phyloP scores from a whole-genome alignment of 2,888 invertebrate species.

The Drosophila pullipes region DNA sequence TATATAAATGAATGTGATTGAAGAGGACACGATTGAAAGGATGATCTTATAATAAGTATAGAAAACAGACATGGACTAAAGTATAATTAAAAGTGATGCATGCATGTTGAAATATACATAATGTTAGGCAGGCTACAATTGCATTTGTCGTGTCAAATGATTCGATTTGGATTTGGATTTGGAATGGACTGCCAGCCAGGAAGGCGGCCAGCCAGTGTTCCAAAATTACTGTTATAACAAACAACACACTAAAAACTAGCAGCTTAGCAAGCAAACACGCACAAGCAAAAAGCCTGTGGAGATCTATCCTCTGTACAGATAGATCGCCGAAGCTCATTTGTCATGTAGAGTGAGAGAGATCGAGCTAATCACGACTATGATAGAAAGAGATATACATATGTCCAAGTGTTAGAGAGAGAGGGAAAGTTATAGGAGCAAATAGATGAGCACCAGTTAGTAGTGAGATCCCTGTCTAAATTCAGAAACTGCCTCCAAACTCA shows the following conservation, averaged over 20 bases:
- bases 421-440: conserved; percentile 17
- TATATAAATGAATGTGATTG: not conserved
- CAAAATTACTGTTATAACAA: conserved; percentile 28
- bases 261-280: conserved; percentile 48
- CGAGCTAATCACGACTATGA: conserved; percentile 9
- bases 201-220: conserved; percentile 22
- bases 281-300: conserved; percentile 39
- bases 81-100: conserved; percentile 12
- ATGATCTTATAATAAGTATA: conserved; percentile 15
- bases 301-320: not conserved
- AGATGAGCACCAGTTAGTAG: conserved; percentile 30
- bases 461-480: conserved; percentile 16
- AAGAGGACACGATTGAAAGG: not conserved
- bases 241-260: conserved; percentile 54
- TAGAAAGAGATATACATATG: conserved; percentile 3
- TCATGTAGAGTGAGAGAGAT: not conserved
- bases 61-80: conserved; percentile 16
- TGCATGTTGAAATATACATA: conserved; percentile 20
- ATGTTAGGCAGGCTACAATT: conserved; percentile 7
- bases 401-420: conserved; percentile 16
- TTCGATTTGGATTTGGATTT: not conserved
- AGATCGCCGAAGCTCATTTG: conserved; percentile 2
- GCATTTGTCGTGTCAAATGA: conserved; percentile 26
- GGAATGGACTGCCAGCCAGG: conserved; percentile 8
- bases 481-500: not conserved